These are phyloP conservation scores for Oxyura jamaicensis DNA, from an alignment of 2,113 vertebrate species.

Conservation along the genomic window DNA sequence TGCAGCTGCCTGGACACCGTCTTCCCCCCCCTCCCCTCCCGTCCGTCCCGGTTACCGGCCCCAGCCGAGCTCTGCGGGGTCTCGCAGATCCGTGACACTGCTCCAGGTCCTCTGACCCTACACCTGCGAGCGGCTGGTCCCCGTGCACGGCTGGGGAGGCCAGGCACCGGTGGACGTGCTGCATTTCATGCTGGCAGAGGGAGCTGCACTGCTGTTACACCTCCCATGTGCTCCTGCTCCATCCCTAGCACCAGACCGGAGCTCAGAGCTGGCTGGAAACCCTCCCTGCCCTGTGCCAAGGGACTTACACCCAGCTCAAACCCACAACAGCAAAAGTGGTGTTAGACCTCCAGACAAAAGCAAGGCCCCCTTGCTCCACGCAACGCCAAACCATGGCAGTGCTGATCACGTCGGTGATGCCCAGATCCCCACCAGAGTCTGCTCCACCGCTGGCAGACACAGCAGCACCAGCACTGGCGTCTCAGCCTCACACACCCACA, in stretches of 20 bases:
- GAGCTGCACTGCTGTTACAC: rapidly evolving
- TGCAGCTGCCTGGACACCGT: neutral
- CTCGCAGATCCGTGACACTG: rapidly evolving
- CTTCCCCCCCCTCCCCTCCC: neutral
- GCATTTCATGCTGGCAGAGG: neutral
- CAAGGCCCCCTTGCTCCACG: rapidly evolving
- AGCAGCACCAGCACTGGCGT: neutral
- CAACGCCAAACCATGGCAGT: rapidly evolving
- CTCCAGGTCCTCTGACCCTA: neutral
- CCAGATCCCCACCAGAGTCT: rapidly evolving
- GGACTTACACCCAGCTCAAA: neutral
- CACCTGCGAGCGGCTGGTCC: rapidly evolving
- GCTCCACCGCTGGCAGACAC: neutral
- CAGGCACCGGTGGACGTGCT: neutral
- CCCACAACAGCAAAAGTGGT: neutral
- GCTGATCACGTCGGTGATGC: neutral
- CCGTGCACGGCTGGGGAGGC: rapidly evolving
- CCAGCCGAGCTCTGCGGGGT: neutral
- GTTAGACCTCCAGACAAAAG: neutral
- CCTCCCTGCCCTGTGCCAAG: neutral
- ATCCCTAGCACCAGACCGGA: neutral
- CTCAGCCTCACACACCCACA: neutral
- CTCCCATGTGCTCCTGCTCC: rapidly evolving
- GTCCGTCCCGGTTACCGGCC: rapidly evolving
- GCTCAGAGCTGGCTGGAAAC: neutral